Percentiles rank a stretch among this genome's conserved stretches.
These are phyloP conservation scores for Gymnoscopelus braueri DNA, from an alignment of 2,797 vertebrate species.

Conservation along the genomic window DNA sequence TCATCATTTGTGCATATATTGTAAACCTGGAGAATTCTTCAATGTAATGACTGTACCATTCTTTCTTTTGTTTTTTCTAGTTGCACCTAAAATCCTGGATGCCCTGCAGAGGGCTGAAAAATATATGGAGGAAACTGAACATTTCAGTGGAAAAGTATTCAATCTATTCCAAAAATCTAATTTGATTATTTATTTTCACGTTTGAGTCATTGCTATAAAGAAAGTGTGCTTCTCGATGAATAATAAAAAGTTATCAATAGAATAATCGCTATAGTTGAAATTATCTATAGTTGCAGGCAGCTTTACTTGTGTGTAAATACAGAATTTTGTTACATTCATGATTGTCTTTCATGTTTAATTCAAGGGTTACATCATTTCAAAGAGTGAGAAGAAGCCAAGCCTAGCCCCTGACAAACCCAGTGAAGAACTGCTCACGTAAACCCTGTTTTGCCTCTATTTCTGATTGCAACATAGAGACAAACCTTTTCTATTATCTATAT, in stretches of 20 bases:
- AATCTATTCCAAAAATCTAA: no score
- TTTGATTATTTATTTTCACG: no score
- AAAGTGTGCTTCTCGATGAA: no score
- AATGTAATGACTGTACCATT: no score
- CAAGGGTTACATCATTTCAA: slow-evolving; percentile 96
- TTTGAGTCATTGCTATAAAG: no score
- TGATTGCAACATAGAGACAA: background rate
- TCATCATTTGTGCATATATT: no score
- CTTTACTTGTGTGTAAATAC: no score
- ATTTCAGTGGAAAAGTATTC: slow-evolving; percentile 88
- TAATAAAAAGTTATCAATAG: no score
- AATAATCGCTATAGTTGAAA: no score
- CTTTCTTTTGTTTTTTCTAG: slow-evolving; percentile 48
- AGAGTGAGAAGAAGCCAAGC: slow-evolving; percentile 93
- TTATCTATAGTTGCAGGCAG: no score
- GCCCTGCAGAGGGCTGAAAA: slow-evolving; percentile 91
- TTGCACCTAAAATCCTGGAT: slow-evolving; percentile 83
- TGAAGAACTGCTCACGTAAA: slow-evolving; percentile 95
- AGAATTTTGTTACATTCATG: background rate
- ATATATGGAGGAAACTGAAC: slow-evolving; percentile 85
- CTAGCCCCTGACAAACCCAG: slow-evolving; percentile 84
- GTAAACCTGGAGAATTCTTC: no score
- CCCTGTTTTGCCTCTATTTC: slow-evolving; percentile 9
- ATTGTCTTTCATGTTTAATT: slow-evolving; percentile 23
- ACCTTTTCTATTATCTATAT: slow-evolving; percentile 7